Percentiles rank a stretch among this genome's conserved stretches.
These are phyloP conservation scores for Limanda limanda DNA, from an alignment of 2,113 vertebrate genomes.

Conservation along the genomic window DNA sequence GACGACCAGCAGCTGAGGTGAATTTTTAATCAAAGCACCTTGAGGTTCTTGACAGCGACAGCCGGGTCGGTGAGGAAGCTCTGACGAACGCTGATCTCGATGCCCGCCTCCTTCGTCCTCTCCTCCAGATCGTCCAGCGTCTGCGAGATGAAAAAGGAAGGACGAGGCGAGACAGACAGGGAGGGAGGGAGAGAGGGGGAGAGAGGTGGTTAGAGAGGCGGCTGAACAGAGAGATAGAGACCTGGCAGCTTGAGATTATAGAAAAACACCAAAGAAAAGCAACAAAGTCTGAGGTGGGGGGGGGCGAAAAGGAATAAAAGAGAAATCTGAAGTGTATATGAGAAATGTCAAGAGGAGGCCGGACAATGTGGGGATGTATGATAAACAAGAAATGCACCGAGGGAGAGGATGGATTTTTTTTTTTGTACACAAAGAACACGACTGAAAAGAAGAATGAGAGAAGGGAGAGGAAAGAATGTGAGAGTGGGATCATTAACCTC, in stretches of 20 bases:
- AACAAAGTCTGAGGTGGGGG: not conserved
- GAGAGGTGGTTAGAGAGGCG: slow-evolving; percentile 33
- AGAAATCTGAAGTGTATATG: slow-evolving; percentile 39
- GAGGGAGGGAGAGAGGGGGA: not conserved
- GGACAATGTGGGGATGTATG: slow-evolving; percentile 8
- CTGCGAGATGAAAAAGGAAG: slow-evolving; percentile 78
- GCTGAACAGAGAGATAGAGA: slow-evolving; percentile 37
- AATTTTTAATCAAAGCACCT: slow-evolving; percentile 87
- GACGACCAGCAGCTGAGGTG: slow-evolving; percentile 65
- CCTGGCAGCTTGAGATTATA: slow-evolving; percentile 30
- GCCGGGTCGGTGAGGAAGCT: slow-evolving; percentile 96
- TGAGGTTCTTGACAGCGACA: slow-evolving; percentile 94
- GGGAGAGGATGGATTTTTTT: slow-evolving; percentile 33
- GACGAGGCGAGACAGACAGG: slow-evolving; percentile 27
- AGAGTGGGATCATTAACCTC: slow-evolving; percentile 70
- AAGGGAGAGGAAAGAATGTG: slow-evolving; percentile 14
- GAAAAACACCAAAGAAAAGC: slow-evolving; percentile 30
- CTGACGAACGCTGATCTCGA: slow-evolving; percentile 96
- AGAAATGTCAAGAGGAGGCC: slow-evolving; percentile 34
- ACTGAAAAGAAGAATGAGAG: slow-evolving; percentile 24
- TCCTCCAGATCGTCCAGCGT: slow-evolving; percentile 95
- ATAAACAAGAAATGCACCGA: slow-evolving; percentile 29
- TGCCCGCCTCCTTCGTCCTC: slow-evolving; percentile 91
- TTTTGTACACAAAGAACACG: slow-evolving; percentile 5
- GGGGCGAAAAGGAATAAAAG: not conserved